Evolutionary conservation across 2,113 vertebrate genomes (phyloP).

Genomic region (Pomatorhinus ruficollis): DNA sequence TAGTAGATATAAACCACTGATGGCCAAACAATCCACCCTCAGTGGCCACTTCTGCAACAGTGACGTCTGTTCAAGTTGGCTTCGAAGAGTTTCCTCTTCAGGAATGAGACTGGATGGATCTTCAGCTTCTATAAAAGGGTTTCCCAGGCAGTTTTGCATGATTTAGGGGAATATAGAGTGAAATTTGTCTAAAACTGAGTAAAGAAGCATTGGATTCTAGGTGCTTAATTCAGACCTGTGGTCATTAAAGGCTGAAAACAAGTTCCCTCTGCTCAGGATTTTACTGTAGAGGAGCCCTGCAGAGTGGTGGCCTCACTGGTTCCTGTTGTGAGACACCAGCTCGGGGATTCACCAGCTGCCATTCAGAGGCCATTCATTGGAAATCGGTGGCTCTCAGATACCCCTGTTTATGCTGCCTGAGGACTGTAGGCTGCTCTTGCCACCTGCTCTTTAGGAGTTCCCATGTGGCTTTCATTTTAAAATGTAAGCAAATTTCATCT

Average conservation of each 20-base stretch:
- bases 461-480: neutral
- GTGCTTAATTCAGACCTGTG: neutral
- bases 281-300: neutral
- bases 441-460: neutral
- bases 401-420: neutral
- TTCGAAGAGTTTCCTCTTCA: neutral
- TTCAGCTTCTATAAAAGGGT: neutral
- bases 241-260: neutral
- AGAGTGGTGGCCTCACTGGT: neutral
- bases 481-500: neutral
- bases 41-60: neutral
- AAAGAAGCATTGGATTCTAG: neutral
- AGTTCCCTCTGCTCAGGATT: neutral
- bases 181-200: neutral
- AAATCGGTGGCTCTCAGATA: neutral
- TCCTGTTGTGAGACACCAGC: neutral
- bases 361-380: neutral
- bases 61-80: neutral
- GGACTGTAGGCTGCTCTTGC: neutral
- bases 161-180: neutral
- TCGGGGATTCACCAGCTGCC: rapidly evolving
- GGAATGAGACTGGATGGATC: neutral
- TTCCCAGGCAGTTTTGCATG: neutral
- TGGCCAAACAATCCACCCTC: neutral
- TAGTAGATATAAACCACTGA: neutral